phyloP scores from a whole-genome alignment of 2,888 invertebrate species.

The Siphonodentalium dalli region DNA sequence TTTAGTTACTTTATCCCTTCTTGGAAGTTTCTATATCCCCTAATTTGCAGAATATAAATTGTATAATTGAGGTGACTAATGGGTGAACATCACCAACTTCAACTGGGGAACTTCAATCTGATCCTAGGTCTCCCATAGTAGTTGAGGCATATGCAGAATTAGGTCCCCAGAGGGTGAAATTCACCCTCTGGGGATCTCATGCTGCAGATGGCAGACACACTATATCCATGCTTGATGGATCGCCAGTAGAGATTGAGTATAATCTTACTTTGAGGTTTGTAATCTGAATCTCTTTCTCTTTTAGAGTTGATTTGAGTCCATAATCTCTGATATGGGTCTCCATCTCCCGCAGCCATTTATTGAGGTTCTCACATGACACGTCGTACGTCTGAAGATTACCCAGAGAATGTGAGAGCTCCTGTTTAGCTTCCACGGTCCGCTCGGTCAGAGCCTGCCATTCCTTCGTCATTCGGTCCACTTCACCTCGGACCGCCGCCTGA shows the following conservation, averaged over 20 bases:
- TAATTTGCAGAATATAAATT: too few species aligned
- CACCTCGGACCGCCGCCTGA: constrained; percentile 87
- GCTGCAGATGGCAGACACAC: too few species aligned
- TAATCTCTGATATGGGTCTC: constrained; percentile 87
- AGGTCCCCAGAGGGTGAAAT: too few species aligned
- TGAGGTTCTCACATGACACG: constrained; percentile 77
- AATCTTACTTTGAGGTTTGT: constrained; percentile 73
- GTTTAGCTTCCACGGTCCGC: constrained; percentile 80
- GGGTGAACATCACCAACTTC: too few species aligned
- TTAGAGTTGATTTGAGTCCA: constrained; percentile 79
- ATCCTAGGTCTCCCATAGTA: too few species aligned
- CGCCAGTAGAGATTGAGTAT: not conserved
- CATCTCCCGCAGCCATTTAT: constrained; percentile 84
- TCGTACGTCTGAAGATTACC: constrained; percentile 79
- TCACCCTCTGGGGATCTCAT: too few species aligned
- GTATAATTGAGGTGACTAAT: too few species aligned
- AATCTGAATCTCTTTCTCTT: constrained; percentile 81
- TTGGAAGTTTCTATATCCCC: too few species aligned
- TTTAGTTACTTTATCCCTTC: too few species aligned
- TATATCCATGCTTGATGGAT: too few species aligned
- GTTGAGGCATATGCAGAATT: too few species aligned
- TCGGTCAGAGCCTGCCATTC: constrained; percentile 89
- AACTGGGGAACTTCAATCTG: too few species aligned
- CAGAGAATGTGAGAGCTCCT: constrained; percentile 86
- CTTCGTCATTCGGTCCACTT: constrained; percentile 77